phyloP scores from a whole-genome alignment of 92 coral and sea anemone species.

The Umimayanthus chanpuru region DNA sequence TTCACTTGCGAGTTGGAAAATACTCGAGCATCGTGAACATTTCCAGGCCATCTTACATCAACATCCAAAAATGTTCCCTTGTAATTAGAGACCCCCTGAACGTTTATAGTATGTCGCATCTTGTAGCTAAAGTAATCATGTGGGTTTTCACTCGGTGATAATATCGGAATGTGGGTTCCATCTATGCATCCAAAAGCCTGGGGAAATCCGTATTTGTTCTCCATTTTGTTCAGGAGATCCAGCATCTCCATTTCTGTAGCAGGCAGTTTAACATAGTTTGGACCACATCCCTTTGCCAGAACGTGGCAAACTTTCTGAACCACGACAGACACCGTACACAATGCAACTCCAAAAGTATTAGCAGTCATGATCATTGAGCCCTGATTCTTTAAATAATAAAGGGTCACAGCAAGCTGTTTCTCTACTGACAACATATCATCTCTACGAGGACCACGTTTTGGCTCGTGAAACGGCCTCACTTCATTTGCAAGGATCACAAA shows the following conservation, averaged over 20 bases:
- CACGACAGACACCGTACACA: slow-evolving; percentile 47
- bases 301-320: slow-evolving; percentile 25
- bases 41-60: slow-evolving; percentile 52
- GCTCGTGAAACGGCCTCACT: slow-evolving; percentile 4
- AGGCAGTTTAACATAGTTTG: slow-evolving; percentile 10
- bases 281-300: background rate
- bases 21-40: slow-evolving; percentile 39
- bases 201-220: background rate
- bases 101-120: slow-evolving; percentile 49
- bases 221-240: background rate
- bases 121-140: slow-evolving; percentile 54
- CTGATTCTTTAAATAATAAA: slow-evolving; percentile 42
- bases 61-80: slow-evolving; percentile 43
- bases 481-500: no score
- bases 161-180: background rate
- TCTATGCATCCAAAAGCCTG: background rate
- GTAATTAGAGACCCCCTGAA: slow-evolving; percentile 44
- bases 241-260: background rate
- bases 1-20: slow-evolving; percentile 42
- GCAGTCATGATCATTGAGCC: slow-evolving; percentile 53
- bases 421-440: slow-evolving; percentile 28
- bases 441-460: background rate
- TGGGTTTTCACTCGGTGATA: background rate
- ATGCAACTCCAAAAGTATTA: slow-evolving; percentile 52
- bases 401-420: slow-evolving; percentile 46